phyloP scores from a whole-genome alignment of 2,113 vertebrate species.

The Canis aureus region DNA sequence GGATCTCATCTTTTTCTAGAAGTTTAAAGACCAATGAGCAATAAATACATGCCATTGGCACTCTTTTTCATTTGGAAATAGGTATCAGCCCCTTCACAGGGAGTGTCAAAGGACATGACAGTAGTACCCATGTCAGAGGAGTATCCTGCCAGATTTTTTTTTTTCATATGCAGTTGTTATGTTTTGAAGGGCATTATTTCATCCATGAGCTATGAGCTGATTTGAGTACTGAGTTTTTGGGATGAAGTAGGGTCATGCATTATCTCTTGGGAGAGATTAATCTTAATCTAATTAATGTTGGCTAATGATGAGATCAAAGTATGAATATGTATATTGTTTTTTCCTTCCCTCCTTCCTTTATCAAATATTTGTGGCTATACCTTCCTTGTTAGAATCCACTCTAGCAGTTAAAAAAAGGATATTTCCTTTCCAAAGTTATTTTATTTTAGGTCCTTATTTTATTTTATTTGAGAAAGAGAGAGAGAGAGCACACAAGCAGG shows the following conservation, averaged over 20 bases:
- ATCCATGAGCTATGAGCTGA: background rate
- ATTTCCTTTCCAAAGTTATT: background rate
- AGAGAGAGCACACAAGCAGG: background rate
- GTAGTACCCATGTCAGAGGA: background rate
- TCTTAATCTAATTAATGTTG: slow-evolving; percentile 18
- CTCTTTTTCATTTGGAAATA: background rate
- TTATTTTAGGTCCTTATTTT: background rate
- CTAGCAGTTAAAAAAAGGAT: background rate
- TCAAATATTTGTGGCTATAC: background rate
- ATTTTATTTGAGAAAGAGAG: background rate
- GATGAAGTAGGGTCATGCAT: background rate
- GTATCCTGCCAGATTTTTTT: background rate
- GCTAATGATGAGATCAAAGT: background rate
- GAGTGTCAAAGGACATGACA: background rate
- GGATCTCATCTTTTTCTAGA: slow-evolving; percentile 19
- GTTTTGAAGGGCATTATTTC: slow-evolving; percentile 19
- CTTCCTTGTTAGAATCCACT: slow-evolving; percentile 33
- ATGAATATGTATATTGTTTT: background rate
- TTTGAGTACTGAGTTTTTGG: background rate
- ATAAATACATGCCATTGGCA: background rate
- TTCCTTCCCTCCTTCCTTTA: background rate
- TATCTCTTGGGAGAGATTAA: background rate
- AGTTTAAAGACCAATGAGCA: background rate
- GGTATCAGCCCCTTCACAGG: background rate
- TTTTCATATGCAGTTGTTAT: background rate